These are phyloP conservation scores for Hemitrygon akajei DNA, from an alignment of 2,797 vertebrate species.

Conservation along the genomic window DNA sequence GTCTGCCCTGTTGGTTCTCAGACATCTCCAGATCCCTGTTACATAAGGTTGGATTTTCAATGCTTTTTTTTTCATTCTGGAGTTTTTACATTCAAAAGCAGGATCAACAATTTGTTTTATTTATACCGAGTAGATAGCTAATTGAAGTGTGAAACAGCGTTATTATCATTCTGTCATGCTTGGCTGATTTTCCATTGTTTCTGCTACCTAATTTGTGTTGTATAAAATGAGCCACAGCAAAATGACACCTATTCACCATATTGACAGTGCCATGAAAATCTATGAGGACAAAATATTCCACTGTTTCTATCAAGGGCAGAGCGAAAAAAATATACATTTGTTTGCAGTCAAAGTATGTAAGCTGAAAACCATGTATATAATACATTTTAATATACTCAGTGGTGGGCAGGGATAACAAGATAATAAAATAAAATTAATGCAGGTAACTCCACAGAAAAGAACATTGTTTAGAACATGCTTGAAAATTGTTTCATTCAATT, in stretches of 20 bases:
- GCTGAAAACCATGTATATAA: not conserved
- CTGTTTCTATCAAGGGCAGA: not conserved
- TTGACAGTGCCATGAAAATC: not conserved
- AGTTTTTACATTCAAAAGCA: not conserved
- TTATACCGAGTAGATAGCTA: not conserved
- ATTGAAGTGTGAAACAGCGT: not conserved
- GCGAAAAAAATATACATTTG: not conserved
- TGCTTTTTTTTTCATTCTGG: too few species aligned
- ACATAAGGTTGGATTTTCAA: not conserved
- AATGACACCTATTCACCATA: not conserved
- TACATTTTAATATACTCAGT: not conserved
- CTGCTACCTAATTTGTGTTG: not conserved
- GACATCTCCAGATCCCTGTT: not conserved
- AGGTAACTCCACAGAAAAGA: not conserved
- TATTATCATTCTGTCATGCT: not conserved
- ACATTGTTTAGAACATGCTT: not conserved
- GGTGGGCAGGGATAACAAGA: not conserved
- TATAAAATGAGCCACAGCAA: not conserved
- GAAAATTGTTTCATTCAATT: not conserved
- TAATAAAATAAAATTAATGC: not conserved
- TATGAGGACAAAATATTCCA: not conserved
- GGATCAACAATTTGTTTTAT: not conserved
- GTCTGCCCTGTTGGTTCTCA: too few species aligned
- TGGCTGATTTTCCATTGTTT: constrained; percentile 11
- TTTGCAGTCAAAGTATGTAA: not conserved